Conservation (phyloP, 2,888 invertebrate genomes). For the Spilosoma lubricipeda region DNA sequence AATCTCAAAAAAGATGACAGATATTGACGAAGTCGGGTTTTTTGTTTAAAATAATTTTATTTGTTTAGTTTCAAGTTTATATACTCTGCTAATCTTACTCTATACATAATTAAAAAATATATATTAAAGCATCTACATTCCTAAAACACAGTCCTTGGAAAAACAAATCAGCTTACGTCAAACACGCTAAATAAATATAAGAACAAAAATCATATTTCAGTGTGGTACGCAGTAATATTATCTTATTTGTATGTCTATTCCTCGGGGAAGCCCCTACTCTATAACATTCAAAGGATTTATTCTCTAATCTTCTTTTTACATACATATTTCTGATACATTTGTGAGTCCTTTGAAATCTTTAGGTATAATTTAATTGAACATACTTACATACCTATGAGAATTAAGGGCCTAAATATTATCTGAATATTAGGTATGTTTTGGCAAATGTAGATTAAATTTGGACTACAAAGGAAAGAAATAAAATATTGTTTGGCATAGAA, state of each 20-base stretch:
- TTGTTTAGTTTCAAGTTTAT: neutral
- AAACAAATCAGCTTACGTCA: slow-evolving; percentile 27
- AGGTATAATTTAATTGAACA: neutral
- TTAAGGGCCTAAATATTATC: neutral
- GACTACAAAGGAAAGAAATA: neutral
- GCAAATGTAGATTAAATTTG: neutral
- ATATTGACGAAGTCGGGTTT: no score
- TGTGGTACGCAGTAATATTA: slow-evolving; percentile 25
- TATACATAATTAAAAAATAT: neutral
- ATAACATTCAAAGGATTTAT: slow-evolving; percentile 29
- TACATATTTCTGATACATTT: slow-evolving; percentile 17
- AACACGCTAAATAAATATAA: slow-evolving; percentile 16
- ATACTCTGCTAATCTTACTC: neutral
- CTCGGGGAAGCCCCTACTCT: slow-evolving; percentile 18
- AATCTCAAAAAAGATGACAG: no score
- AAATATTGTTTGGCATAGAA: neutral
- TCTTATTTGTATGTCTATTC: slow-evolving; percentile 23
- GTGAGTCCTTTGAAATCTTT: neutral
- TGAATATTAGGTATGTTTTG: neutral
- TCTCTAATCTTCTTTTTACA: slow-evolving; percentile 39
- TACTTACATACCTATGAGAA: neutral
- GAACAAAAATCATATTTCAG: slow-evolving; percentile 27
- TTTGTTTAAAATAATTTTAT: no score
- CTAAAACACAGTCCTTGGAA: neutral
- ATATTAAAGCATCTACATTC: neutral